Evolutionary conservation across 1,140 invertebrate species (phyloP).

Genomic region (Zaprionus kolodkinae): DNA sequence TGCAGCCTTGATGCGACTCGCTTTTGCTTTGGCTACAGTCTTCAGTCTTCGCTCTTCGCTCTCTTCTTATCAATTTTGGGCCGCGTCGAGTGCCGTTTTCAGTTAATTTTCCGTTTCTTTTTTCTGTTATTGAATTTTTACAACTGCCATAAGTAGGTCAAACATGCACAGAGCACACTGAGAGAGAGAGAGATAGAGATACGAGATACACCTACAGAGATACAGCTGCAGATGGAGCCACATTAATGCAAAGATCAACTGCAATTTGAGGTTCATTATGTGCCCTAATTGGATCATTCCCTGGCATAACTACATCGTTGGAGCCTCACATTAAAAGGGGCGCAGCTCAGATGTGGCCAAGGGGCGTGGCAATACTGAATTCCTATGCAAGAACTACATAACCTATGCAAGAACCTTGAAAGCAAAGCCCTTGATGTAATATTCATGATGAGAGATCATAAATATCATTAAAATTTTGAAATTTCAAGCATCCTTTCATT

Average conservation of each 20-base stretch:
- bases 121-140: conserved; percentile 77
- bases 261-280: conserved; percentile 31
- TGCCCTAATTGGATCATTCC: conserved; percentile 30
- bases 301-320: too few species aligned
- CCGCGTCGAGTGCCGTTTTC: conserved; percentile 73
- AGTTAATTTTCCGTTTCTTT: conserved; percentile 75
- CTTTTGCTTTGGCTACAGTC: conserved; percentile 38
- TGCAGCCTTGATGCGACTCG: conserved; percentile 58
- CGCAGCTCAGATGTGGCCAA: neutral
- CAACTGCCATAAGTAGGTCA: conserved; percentile 70
- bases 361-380: neutral
- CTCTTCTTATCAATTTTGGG: conserved; percentile 73
- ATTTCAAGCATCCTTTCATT: neutral
- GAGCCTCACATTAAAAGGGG: neutral
- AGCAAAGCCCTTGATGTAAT: neutral
- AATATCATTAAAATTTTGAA: neutral
- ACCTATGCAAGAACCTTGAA: neutral
- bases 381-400: neutral
- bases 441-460: neutral
- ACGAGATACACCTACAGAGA: neutral
- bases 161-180: conserved; percentile 17
- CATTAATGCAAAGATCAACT: conserved; percentile 34
- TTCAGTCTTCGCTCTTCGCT: neutral
- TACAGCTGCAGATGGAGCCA: neutral
- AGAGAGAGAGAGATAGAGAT: conserved; percentile 15